These are phyloP conservation scores for Pterocles burchelli DNA, from an alignment of 2,113 vertebrate species.

Conservation along the genomic window DNA sequence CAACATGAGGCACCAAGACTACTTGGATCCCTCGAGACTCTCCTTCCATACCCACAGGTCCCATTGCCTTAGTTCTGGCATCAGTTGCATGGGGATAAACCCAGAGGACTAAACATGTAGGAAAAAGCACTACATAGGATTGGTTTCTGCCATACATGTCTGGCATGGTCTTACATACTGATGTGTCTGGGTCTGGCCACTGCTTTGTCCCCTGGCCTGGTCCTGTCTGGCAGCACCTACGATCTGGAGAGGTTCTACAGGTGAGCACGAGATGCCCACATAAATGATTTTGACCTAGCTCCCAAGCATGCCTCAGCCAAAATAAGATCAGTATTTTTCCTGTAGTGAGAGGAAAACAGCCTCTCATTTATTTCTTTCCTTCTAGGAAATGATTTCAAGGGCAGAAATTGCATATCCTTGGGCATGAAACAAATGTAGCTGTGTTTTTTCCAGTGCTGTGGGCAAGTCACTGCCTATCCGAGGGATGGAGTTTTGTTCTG, in stretches of 20 bases:
- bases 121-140: not conserved
- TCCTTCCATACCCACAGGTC: not conserved
- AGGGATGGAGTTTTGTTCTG: slow-evolving; percentile 4
- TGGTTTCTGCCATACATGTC: not conserved
- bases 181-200: not conserved
- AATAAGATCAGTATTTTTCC: not conserved
- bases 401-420: slow-evolving; percentile 49
- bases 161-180: rapidly evolving
- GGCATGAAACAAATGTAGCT: slow-evolving; percentile 9
- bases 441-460: slow-evolving; percentile 22
- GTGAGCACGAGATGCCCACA: not conserved
- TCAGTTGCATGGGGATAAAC: rapidly evolving
- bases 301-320: not conserved
- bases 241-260: not conserved
- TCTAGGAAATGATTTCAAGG: slow-evolving; percentile 57
- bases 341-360: not conserved
- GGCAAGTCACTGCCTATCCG: slow-evolving; percentile 48
- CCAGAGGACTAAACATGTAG: not conserved
- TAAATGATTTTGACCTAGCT: not conserved
- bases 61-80: not conserved
- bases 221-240: not conserved
- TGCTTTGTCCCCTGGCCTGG: not conserved
- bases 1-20: not conserved
- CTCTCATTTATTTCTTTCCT: slow-evolving; percentile 39
- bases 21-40: not conserved